Evolutionary conservation across 2,888 invertebrate species (phyloP), one percentile per base, ranked within the genome.

Genomic region (Proisotoma minuta): DNA sequence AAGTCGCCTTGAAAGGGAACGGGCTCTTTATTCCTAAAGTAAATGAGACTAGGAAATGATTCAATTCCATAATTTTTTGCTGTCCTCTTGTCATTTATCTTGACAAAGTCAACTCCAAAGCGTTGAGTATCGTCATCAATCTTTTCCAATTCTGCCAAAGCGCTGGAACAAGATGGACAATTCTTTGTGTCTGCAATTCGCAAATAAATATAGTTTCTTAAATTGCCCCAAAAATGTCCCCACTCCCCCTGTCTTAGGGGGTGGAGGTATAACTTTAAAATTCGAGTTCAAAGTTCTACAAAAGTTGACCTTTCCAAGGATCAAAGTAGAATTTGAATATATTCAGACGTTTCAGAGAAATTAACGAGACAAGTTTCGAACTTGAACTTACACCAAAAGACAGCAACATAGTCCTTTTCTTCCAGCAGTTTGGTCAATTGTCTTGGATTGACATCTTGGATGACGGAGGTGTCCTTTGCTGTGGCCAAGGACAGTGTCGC

Each of bases 41-140:
- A 96, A 76, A 94, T 93, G 81, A 96, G 89, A 75, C 95, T 91
- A 76, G 96, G 96, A 81, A 95, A 95, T 80, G 85, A 92, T 79
- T 88, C 90, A 81, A 96, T 91, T 79, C 95, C 95, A 85, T 94
- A 91, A 78, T 94, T 92, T 79, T 94, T 93, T 74, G 96, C 95
- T 77, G 93, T 84, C 83, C 92, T 86, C 84, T 93, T 93, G 83
- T 94, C 93, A 84, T 92, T 92, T 80, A 93, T 91, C 18, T 93
- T 94, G 75, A 94, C 92, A 81, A 94, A 91, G 82, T 92, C 91
- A 76, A 94, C 91, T 76, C 93, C 93, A 79, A 93, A 93, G 59
- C 88, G 87, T 81, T 93, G 92, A 74, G 93, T 92, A 81, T 94
- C 93, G 81, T 92, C 92, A 77, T 93, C 93, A 77, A 93, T 93